Evolutionary conservation across 1,140 invertebrate genomes (phyloP).

Genomic region (Cydia splendana): DNA sequence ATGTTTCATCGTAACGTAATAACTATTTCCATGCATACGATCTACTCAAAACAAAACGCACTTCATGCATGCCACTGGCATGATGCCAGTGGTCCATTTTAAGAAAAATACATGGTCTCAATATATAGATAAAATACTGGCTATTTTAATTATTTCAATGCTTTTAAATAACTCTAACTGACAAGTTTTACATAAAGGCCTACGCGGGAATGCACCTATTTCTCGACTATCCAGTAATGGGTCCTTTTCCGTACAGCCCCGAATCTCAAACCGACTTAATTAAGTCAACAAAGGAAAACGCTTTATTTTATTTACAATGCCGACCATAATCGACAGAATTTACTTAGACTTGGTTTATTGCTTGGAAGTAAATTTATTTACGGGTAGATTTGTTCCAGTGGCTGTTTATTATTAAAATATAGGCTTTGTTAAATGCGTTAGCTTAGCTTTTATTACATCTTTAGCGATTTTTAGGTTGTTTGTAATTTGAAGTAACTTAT

Average conservation of each 20-base stretch:
- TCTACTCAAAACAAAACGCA: too few relatives aligned
- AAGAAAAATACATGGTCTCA: too few relatives aligned
- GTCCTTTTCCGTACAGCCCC: background rate
- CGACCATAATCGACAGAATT: slow-evolving; percentile 6
- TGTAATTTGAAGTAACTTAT: background rate
- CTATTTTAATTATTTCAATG: too few relatives aligned
- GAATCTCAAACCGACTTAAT: slow-evolving; percentile 10
- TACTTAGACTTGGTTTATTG: background rate
- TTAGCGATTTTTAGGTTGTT: background rate
- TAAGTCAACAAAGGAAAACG: background rate
- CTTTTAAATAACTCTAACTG: background rate
- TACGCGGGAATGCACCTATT: background rate
- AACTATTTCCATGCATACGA: too few relatives aligned
- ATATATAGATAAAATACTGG: too few relatives aligned
- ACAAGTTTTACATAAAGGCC: background rate
- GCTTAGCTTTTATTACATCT: background rate
- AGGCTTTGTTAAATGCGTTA: background rate
- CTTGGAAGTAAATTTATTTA: background rate
- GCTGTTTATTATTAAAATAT: background rate
- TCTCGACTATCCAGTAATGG: slow-evolving; percentile 1
- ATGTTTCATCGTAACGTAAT: too few relatives aligned
- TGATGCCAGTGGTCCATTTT: too few relatives aligned
- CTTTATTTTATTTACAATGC: slow-evolving; percentile 8
- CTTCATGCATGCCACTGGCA: too few relatives aligned
- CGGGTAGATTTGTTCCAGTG: background rate